A percentile compares a stretch with the other conserved stretches of the same genome.
These are phyloP conservation scores for Drosophila tripunctata DNA, from an alignment of 2,888 invertebrate species.

Conservation along the genomic window DNA sequence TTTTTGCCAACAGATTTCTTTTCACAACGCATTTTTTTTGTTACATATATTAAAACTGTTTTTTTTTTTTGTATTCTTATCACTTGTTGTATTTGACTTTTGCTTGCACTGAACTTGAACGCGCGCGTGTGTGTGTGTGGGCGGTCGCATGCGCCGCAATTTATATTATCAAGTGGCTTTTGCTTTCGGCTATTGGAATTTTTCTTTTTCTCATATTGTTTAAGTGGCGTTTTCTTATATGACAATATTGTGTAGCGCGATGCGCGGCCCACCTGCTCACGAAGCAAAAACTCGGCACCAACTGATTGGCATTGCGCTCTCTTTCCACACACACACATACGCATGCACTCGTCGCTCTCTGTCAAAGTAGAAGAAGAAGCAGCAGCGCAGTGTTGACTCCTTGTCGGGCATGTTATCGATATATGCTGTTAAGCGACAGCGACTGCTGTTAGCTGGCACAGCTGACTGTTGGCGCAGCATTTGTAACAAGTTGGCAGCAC, in stretches of 20 bases:
- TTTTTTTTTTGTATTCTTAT: constrained; percentile 62
- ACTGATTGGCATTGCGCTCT: constrained; percentile 41
- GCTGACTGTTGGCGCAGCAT: constrained; percentile 2
- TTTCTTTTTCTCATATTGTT: constrained; percentile 61
- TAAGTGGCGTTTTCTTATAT: constrained; percentile 58
- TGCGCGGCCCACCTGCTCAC: constrained; percentile 63
- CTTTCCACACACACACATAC: constrained; percentile 7
- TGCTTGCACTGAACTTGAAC: constrained; percentile 63
- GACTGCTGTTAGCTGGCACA: too few relatives aligned
- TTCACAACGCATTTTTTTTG: constrained; percentile 67
- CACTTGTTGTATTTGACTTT: constrained; percentile 31
- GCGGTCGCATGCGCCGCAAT: constrained; percentile 53
- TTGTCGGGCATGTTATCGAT: constrained; percentile 8
- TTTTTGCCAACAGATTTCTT: constrained; percentile 46
- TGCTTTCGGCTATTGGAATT: constrained; percentile 73
- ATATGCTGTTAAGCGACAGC: constrained; percentile 6
- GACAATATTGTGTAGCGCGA: constrained; percentile 39
- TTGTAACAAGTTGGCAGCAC: constrained; percentile 21
- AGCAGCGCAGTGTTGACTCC: constrained; percentile 24
- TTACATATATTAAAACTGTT: constrained; percentile 58
- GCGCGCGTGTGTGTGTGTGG: too few relatives aligned
- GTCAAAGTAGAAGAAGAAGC: background rate
- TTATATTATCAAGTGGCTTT: constrained; percentile 61
- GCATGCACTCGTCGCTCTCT: constrained; percentile 1
- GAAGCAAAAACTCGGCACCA: constrained; percentile 55